A percentile compares a stretch with the other conserved stretches of the same genome.
Evolutionary conservation across 2,888 invertebrate species (phyloP).

Genomic region (Dendrolimus pini): DNA sequence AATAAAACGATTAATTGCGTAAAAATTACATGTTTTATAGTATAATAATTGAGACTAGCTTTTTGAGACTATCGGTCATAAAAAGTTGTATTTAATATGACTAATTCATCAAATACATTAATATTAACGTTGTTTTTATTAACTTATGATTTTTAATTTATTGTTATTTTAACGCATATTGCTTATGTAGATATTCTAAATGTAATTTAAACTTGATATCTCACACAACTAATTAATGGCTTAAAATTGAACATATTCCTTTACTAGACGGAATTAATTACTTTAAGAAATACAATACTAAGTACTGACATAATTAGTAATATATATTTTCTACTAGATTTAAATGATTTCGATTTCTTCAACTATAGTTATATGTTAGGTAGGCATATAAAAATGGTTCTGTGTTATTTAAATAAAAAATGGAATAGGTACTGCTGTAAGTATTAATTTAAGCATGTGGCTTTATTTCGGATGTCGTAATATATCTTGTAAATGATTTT

Average conservation of each 20-base stretch:
- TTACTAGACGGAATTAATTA: constrained; percentile 43
- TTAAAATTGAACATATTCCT: constrained; percentile 54
- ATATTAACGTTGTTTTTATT: background rate
- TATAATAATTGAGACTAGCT: constrained; percentile 70
- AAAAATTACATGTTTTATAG: constrained; percentile 5
- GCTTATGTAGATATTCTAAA: constrained; percentile 2
- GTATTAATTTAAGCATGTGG: no score
- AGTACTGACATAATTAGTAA: background rate
- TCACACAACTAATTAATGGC: constrained; percentile 3
- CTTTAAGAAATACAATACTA: background rate
- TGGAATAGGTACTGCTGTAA: no score
- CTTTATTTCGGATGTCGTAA: no score
- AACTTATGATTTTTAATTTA: constrained; percentile 6
- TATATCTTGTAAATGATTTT: no score
- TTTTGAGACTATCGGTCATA: constrained; percentile 53
- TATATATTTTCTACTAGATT: no score
- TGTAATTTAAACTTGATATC: background rate
- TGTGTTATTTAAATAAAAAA: no score
- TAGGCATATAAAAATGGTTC: no score
- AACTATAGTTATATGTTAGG: no score
- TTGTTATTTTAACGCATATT: constrained; percentile 6
- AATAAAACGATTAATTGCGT: constrained; percentile 1
- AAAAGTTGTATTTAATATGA: constrained; percentile 10
- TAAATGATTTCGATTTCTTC: no score
- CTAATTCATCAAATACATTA: constrained; percentile 2